A percentile compares a stretch with the other conserved stretches of the same genome.
phyloP scores from a whole-genome alignment of 2,888 invertebrate species.

The Megastigmus dorsalis region DNA sequence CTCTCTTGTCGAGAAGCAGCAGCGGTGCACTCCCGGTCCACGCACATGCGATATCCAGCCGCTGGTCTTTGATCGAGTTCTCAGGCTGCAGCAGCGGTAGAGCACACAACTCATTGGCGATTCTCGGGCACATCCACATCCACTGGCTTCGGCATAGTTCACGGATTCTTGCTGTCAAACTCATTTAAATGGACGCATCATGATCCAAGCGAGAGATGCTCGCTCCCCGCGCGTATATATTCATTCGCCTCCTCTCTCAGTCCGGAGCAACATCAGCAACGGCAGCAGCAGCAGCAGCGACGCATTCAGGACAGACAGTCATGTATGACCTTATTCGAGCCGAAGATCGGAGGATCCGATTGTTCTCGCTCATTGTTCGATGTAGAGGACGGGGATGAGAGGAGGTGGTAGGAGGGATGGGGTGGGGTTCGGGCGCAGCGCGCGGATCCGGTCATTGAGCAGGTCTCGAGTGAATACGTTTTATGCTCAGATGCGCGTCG shows the following conservation, averaged over 20 bases:
- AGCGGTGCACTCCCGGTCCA: neutral
- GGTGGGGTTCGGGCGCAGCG: too few relatives aligned
- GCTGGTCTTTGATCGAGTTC: neutral
- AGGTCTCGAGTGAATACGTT: slow-evolving; percentile 19
- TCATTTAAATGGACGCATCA: slow-evolving; percentile 13
- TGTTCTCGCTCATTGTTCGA: slow-evolving; percentile 19
- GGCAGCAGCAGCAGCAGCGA: too few relatives aligned
- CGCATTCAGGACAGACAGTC: neutral
- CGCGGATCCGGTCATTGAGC: slow-evolving; percentile 11
- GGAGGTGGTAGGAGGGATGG: too few relatives aligned
- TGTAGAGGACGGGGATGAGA: neutral
- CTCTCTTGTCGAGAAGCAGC: too few relatives aligned
- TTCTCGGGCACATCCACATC: neutral
- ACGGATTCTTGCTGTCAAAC: slow-evolving; percentile 16
- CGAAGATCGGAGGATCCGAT: neutral
- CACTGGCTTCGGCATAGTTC: slow-evolving; percentile 11
- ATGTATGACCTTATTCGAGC: slow-evolving; percentile 13
- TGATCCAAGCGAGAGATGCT: neutral
- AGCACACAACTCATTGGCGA: slow-evolving; percentile 11
- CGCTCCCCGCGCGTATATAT: neutral
- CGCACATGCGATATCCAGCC: neutral
- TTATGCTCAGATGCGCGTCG: slow-evolving; percentile 27
- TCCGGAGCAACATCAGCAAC: neutral
- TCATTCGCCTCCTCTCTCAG: neutral
- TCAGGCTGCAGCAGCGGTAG: neutral